A percentile compares a stretch with the other conserved stretches of the same genome.
Evolutionary conservation across 2,113 vertebrate species (phyloP).

Genomic region (Equus quagga): DNA sequence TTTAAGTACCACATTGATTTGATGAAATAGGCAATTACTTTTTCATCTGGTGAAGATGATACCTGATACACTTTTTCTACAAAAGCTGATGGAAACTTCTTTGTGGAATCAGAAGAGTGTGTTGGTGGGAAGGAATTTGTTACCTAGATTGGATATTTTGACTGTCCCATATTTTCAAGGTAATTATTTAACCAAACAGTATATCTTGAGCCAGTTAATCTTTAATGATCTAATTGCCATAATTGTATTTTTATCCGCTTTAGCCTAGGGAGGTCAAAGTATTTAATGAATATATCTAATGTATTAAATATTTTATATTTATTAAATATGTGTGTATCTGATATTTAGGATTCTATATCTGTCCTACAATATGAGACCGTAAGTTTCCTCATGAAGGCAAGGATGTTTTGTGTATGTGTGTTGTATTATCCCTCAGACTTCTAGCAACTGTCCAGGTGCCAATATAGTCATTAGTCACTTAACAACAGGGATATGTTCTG

Average conservation of each 20-base stretch:
- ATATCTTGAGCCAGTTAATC: neutral
- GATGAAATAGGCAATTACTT: neutral
- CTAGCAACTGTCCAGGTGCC: neutral
- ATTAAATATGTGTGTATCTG: neutral
- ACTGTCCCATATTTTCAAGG: neutral
- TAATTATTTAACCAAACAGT: conserved; percentile 27
- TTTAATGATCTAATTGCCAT: neutral
- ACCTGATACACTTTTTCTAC: neutral
- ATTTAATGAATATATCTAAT: neutral
- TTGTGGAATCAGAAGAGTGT: conserved; percentile 23
- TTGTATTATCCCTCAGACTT: neutral
- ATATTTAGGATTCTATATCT: neutral
- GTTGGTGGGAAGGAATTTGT: neutral
- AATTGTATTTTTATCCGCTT: neutral
- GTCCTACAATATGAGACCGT: neutral
- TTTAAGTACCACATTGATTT: neutral
- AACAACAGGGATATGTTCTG: no score
- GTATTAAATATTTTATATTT: conserved; percentile 13
- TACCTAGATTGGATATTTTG: neutral
- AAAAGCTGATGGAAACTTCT: neutral
- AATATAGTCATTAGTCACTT: no score
- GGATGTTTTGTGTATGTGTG: neutral
- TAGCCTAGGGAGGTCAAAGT: neutral
- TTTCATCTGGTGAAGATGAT: conserved; percentile 40
- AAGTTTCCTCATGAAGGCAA: neutral